Evolutionary conservation across 2,797 vertebrate species (phyloP), one percentile per base, ranked within the genome.

Genomic region (Halcyon leucocephala): DNA sequence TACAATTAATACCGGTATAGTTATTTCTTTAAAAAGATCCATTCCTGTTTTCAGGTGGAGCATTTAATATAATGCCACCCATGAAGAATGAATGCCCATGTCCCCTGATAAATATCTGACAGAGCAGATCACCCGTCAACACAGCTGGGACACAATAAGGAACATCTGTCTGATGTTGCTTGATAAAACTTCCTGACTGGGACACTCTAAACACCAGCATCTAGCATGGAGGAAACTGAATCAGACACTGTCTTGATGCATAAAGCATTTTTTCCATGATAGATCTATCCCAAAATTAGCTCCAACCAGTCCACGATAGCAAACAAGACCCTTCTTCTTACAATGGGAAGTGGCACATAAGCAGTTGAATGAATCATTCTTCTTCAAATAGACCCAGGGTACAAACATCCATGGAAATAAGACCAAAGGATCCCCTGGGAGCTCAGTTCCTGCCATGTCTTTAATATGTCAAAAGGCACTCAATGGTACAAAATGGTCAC

Each of bases 391-490:
- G 82, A 94, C 58, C 65, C 64, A 79, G 76, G 73, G 65, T 78
- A 95, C 33, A 93, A 82, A 64, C 16, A 7, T 89, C 73, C 76
- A 51, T 92, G 93, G 74, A 90, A 96, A 86, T 46, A 91, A 91
- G 89, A 86, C 72, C 87, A 61, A 15, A 48, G 57, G 86, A 90
- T 95, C 91, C 84, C 93, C 41, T 29, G 94, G 88, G 94, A 95
- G 26, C 62, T 80, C 64, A 67, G 81, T 90, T 95, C 90, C 92
- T 96, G 86, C 74, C 71, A 26, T 86, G 86, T 58, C 89, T 94
- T 97, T 93, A 94, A 73, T 91, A 94, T 94, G 92, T 79, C 95
- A 94, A 90, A 82, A 90, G 90, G 89, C 93, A 86, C 33, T 88
- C 3, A 1, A 64, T 48, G 37, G 82, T 82, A 80, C 74, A 93